These are phyloP conservation scores for Limnephilus auricula DNA, from an alignment of 2,888 invertebrate genomes.

Conservation along the genomic window DNA sequence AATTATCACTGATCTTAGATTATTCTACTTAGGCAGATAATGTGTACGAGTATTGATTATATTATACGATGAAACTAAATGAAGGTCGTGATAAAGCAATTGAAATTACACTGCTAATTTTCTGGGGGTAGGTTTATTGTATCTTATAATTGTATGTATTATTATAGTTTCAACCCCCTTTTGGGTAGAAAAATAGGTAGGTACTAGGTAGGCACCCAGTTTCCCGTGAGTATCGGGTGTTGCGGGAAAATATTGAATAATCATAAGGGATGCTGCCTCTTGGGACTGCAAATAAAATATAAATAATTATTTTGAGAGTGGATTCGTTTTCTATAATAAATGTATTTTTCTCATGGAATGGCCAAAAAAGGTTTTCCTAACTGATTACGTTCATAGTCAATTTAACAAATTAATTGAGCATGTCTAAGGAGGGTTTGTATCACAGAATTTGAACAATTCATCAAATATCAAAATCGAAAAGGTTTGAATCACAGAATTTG, in stretches of 20 bases:
- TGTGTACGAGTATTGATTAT: too few species aligned
- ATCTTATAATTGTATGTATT: neutral
- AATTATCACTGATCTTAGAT: neutral
- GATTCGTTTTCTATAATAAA: neutral
- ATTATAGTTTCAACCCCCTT: neutral
- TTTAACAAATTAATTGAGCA: too few species aligned
- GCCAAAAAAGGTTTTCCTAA: too few species aligned
- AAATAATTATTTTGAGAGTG: neutral
- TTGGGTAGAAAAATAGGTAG: neutral
- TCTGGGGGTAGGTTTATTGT: neutral
- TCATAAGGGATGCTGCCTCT: constrained; percentile 8
- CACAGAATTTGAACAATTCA: too few species aligned
- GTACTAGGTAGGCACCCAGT: neutral
- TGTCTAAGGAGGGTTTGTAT: too few species aligned
- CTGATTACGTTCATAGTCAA: too few species aligned
- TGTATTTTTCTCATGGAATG: neutral
- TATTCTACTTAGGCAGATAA: neutral
- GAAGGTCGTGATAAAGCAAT: neutral
- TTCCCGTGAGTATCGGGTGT: constrained; percentile 24
- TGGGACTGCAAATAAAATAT: neutral
- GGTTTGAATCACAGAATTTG: too few species aligned
- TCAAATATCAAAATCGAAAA: too few species aligned
- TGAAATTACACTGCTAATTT: neutral
- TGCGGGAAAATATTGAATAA: neutral
- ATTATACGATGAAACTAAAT: neutral